Evolutionary conservation across 2,797 vertebrate species (phyloP).

Genomic region (Poeciliopsis turneri): DNA sequence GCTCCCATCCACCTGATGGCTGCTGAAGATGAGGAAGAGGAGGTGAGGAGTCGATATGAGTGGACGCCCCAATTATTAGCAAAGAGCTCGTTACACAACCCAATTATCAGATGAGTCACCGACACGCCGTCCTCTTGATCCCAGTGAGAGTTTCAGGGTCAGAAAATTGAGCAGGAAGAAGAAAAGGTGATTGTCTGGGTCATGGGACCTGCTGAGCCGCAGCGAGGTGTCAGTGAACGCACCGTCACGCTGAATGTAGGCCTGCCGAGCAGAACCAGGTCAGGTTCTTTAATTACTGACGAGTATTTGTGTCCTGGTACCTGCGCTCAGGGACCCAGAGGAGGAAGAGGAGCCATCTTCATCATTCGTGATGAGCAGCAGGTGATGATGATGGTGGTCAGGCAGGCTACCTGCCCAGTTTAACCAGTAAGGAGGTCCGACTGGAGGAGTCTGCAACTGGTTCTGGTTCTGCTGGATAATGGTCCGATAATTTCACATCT

Average conservation of each 20-base stretch:
- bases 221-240: slow-evolving; percentile 36
- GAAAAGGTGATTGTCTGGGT: not conserved
- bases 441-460: not conserved
- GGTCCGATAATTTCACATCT: not conserved
- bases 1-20: not conserved
- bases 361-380: not conserved
- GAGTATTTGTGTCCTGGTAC: slow-evolving; percentile 54
- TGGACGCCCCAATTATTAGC: slow-evolving; percentile 4
- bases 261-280: slow-evolving; percentile 52
- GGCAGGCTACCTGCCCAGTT: not conserved
- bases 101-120: slow-evolving; percentile 22
- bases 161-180: not conserved
- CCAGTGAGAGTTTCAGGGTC: not conserved
- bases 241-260: slow-evolving; percentile 54
- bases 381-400: not conserved
- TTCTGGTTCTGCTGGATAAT: slow-evolving; percentile 13
- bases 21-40: not conserved
- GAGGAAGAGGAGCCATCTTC: slow-evolving; percentile 23
- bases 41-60: not conserved
- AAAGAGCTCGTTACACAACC: slow-evolving; percentile 16
- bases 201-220: not conserved
- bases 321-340: slow-evolving; percentile 34
- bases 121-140: not conserved
- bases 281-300: slow-evolving; percentile 57
- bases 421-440: not conserved